Percentiles rank a stretch among this genome's conserved stretches.
phyloP scores from a whole-genome alignment of 2,113 vertebrate species.

The Tenrec ecaudatus region DNA sequence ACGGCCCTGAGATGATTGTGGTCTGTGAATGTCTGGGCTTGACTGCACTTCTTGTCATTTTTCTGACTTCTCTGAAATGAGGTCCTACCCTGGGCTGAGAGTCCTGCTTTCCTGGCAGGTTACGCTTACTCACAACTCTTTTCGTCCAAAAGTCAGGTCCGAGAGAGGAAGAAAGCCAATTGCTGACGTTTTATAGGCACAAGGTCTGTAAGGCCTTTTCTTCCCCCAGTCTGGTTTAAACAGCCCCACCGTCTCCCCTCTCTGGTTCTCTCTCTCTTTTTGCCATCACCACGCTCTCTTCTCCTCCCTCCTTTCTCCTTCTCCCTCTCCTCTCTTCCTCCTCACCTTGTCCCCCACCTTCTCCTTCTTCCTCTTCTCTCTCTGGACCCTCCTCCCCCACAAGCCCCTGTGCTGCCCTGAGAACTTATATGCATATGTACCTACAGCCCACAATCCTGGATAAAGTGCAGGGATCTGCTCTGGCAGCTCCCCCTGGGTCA shows the following conservation, averaged over 20 bases:
- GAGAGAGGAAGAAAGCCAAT: neutral
- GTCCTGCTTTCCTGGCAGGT: constrained; percentile 67
- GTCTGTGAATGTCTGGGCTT: constrained; percentile 41
- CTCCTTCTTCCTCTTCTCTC: no score
- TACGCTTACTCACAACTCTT: constrained; percentile 26
- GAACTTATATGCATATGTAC: no score
- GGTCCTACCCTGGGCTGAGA: constrained; percentile 60
- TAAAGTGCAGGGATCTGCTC: no score
- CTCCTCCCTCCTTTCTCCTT: no score
- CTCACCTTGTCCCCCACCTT: neutral
- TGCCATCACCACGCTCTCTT: no score
- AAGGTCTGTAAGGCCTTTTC: neutral
- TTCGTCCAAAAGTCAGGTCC: neutral
- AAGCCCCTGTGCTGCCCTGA: no score
- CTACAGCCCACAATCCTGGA: no score
- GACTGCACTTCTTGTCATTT: constrained; percentile 42
- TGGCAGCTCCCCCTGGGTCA: no score
- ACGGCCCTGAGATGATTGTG: neutral
- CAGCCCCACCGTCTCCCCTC: neutral
- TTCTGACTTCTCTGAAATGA: constrained; percentile 65
- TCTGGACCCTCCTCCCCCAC: no score
- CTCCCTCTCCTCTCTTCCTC: neutral
- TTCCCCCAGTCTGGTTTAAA: neutral
- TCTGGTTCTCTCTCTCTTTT: no score
- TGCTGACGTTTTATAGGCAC: neutral